These are phyloP conservation scores for Passer montanus DNA, from an alignment of 2,113 vertebrate species.

Conservation along the genomic window DNA sequence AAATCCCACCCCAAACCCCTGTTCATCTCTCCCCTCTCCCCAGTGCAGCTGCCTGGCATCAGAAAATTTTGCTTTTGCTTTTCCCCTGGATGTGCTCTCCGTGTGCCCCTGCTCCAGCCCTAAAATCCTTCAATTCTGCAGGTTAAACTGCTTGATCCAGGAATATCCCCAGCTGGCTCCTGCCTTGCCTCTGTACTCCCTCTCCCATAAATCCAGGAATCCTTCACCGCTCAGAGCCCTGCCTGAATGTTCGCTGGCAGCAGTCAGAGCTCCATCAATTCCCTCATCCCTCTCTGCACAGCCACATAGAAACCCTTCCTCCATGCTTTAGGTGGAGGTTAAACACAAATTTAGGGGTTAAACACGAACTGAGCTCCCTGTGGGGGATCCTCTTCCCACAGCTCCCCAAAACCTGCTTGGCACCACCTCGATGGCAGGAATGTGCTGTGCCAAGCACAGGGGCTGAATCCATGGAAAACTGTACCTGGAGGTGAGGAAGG, in stretches of 20 bases:
- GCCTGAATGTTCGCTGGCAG: not conserved
- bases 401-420: not conserved
- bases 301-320: slow-evolving; percentile 12
- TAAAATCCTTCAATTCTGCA: not conserved
- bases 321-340: slow-evolving; percentile 18
- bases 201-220: slow-evolving; percentile 12
- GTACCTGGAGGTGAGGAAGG: not conserved
- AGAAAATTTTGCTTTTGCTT: not conserved
- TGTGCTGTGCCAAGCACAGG: accelerated
- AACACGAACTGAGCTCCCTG: not conserved
- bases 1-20: not conserved
- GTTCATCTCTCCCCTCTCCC: not conserved
- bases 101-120: accelerated
- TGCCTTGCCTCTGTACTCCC: not conserved
- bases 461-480: not conserved
- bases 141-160: not conserved
- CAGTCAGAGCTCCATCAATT: not conserved
- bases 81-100: not conserved
- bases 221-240: not conserved
- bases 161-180: not conserved
- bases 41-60: not conserved
- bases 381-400: not conserved
- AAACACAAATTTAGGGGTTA: not conserved
- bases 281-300: not conserved
- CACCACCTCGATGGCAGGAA: not conserved